Conservation (phyloP, 2,888 invertebrate genomes). For the Spisula subtruncata region DNA sequence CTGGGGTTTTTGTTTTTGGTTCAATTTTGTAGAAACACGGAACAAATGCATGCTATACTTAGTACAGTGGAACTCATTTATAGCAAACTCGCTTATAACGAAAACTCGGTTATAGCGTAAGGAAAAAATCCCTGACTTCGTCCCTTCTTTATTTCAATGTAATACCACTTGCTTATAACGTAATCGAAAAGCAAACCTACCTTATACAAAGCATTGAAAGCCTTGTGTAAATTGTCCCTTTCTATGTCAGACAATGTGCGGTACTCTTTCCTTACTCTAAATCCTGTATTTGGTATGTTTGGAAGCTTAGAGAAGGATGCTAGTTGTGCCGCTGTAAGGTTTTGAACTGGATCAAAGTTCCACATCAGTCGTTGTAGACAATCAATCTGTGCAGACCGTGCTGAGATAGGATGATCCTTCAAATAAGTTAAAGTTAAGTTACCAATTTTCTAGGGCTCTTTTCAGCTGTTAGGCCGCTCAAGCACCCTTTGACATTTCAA, state of each 20-base stretch:
- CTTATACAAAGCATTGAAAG: constrained; percentile 53
- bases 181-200: constrained; percentile 32
- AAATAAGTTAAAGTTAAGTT: not conserved
- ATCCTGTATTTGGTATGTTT: constrained; percentile 42
- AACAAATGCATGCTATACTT: too few species aligned
- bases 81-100: too few species aligned
- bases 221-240: constrained; percentile 41
- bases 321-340: constrained; percentile 27
- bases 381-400: constrained; percentile 40
- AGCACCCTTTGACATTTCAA: too few species aligned
- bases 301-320: constrained; percentile 20
- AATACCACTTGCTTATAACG: too few species aligned
- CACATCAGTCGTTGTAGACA: constrained; percentile 53
- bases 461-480: too few species aligned
- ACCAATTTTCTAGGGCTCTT: too few species aligned
- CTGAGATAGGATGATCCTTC: constrained; percentile 44
- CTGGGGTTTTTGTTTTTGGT: too few species aligned
- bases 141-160: too few species aligned
- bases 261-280: constrained; percentile 51
- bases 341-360: constrained; percentile 43
- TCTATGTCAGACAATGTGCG: constrained; percentile 42
- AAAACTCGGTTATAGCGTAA: too few species aligned
- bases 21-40: too few species aligned
- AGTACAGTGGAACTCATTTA: too few species aligned
- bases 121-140: too few species aligned